These are phyloP conservation scores for Lytechinus variegatus DNA, from an alignment of 35 echinoderm and acorn worm genomes.

Conservation along the genomic window DNA sequence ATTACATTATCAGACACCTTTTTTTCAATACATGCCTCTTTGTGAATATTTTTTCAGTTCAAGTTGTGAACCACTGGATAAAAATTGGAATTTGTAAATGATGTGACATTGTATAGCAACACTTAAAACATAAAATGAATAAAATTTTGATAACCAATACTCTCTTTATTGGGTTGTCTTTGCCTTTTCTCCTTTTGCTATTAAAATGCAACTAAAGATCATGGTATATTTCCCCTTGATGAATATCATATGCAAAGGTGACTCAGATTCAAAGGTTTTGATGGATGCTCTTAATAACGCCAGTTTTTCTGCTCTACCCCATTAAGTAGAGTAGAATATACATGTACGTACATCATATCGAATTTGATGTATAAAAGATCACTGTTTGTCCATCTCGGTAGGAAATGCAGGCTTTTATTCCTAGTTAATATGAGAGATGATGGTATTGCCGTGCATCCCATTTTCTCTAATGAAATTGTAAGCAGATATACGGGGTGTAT, in stretches of 20 bases:
- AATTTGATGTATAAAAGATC: background rate
- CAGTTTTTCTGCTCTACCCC: background rate
- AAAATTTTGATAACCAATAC: too few species aligned
- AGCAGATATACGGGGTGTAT: background rate
- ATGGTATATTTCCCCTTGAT: background rate
- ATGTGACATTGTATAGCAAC: too few species aligned
- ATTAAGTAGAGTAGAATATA: background rate
- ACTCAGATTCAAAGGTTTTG: background rate
- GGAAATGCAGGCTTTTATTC: background rate
- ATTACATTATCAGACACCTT: too few species aligned
- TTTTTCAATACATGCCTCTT: too few species aligned
- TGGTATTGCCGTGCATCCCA: background rate
- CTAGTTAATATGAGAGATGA: background rate
- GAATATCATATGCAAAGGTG: background rate
- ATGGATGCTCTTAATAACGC: background rate
- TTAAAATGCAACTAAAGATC: too few species aligned
- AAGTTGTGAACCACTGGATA: too few species aligned
- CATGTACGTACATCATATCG: background rate
- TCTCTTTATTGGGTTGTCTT: too few species aligned
- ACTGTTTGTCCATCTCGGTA: background rate
- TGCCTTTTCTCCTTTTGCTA: too few species aligned
- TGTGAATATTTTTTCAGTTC: too few species aligned
- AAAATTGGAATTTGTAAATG: too few species aligned
- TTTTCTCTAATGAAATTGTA: slow-evolving; percentile 6
- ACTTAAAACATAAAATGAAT: too few species aligned